Percentiles rank a stretch among this genome's conserved stretches.
These are phyloP conservation scores for Leptobrachium ailaonicum DNA, from an alignment of 2,113 vertebrate genomes.

Conservation along the genomic window DNA sequence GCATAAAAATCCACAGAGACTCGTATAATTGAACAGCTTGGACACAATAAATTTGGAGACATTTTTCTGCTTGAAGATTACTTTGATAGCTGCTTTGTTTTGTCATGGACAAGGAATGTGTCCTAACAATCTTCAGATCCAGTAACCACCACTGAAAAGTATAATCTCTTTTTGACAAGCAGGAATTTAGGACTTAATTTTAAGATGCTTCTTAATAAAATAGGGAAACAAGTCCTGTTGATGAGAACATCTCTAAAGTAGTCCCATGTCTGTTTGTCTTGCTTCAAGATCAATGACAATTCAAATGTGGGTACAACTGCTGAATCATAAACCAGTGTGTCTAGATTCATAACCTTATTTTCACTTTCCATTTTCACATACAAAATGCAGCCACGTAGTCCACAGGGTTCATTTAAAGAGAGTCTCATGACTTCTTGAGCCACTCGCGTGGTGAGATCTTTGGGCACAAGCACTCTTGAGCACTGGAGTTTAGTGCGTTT, in stretches of 20 bases:
- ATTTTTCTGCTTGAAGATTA: too few species aligned
- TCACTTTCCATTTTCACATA: slow-evolving; percentile 75
- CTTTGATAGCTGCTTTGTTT: too few species aligned
- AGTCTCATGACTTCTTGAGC: slow-evolving; percentile 76
- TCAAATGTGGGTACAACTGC: slow-evolving; percentile 84
- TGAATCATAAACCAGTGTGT: slow-evolving; percentile 75
- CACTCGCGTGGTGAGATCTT: slow-evolving; percentile 75
- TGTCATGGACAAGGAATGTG: too few species aligned
- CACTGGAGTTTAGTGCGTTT: slow-evolving; percentile 80
- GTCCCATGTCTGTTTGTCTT: slow-evolving; percentile 77
- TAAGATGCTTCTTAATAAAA: slow-evolving; percentile 67
- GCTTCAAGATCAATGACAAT: slow-evolving; percentile 83
- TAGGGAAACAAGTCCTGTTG: slow-evolving; percentile 73
- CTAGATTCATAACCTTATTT: slow-evolving; percentile 75
- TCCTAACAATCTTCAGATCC: slow-evolving; percentile 76
- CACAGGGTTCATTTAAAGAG: slow-evolving; percentile 78
- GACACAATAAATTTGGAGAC: neutral
- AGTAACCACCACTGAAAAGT: slow-evolving; percentile 75
- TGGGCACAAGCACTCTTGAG: slow-evolving; percentile 80
- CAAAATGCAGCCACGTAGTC: slow-evolving; percentile 78
- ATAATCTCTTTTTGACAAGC: slow-evolving; percentile 82
- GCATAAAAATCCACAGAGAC: neutral
- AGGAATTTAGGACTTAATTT: slow-evolving; percentile 82
- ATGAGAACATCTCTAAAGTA: slow-evolving; percentile 79
- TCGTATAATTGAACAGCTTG: neutral